Evolutionary conservation across 2,797 vertebrate species (phyloP), one percentile per base, ranked within the genome.

Genomic region (Sebastes elongatus): DNA sequence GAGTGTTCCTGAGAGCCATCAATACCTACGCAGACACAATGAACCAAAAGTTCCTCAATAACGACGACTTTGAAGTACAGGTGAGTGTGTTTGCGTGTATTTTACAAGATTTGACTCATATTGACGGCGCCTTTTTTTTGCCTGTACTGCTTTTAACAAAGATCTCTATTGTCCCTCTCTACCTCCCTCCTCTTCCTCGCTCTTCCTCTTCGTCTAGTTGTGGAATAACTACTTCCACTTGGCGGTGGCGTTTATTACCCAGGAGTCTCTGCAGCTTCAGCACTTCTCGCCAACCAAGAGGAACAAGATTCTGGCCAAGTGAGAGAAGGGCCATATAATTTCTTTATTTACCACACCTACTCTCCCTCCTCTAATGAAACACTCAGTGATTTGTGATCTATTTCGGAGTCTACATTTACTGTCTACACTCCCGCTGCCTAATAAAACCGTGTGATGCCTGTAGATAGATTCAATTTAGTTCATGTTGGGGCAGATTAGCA

Each of bases 221-320:
- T 99, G 98, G 98, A 99, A 99, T 96, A 99, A 99, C 95, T 99
- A 99, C 92, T 99, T 99, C 95, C 97, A 99, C 94, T 96, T 99
- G 96, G 97, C 98, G 0, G 98, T 99, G 93, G 98, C 97, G 73
- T 99, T 99, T 92, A 98, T 99, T 95, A 99, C 98, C 81, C 98
- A 99, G 87, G 97, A 99, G 90, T 99, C 98, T 75, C 94, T 99
- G 90, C 98, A 99, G 93, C 96, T 99, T 85, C 97, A 99, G 94
- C 97, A 98, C 89, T 98, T 99, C 83, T 99, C 98, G 0, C 95
- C 96, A 22, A 97, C 97, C 71, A 99, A 99, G 91, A 96, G 97
- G 94, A 97, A 96, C 96, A 99, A 99, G 93, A 98, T 99, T 89
- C 94, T 98, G 86, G 96, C 94, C 94, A 99, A 99, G 98, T 99